Conservation (phyloP, 2,113 vertebrate genomes). For the Brienomyrus longianalis region DNA sequence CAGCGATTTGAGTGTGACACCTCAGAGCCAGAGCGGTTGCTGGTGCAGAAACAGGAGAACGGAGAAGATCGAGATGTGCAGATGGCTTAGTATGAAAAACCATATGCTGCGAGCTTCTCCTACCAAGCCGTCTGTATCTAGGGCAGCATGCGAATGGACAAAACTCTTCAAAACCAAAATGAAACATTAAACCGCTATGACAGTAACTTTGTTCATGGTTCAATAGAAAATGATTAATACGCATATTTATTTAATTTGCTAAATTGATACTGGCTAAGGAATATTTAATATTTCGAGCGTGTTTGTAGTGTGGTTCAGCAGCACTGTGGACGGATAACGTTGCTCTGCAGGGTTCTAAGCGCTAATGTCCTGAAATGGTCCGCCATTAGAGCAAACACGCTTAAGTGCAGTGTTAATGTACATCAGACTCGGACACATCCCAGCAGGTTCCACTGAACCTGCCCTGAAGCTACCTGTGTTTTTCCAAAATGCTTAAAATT, state of each 20-base stretch:
- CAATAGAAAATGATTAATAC: neutral
- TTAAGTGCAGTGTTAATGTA: neutral
- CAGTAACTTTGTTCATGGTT: neutral
- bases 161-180: neutral
- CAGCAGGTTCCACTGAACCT: neutral
- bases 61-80: neutral
- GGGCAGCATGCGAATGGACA: neutral
- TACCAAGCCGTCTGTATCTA: neutral
- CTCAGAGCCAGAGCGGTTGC: neutral
- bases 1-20: no score
- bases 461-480: neutral
- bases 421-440: neutral
- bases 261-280: neutral
- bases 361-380: neutral
- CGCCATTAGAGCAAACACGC: neutral
- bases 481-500: neutral
- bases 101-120: neutral
- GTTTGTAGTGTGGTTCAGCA: neutral
- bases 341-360: neutral
- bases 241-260: neutral
- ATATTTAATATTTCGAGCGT: neutral
- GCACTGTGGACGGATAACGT: neutral
- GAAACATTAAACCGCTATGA: neutral
- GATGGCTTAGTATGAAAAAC: neutral
- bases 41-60: neutral